Conservation (phyloP, 2,888 invertebrate species). For the Lumbricus terrestris region DNA sequence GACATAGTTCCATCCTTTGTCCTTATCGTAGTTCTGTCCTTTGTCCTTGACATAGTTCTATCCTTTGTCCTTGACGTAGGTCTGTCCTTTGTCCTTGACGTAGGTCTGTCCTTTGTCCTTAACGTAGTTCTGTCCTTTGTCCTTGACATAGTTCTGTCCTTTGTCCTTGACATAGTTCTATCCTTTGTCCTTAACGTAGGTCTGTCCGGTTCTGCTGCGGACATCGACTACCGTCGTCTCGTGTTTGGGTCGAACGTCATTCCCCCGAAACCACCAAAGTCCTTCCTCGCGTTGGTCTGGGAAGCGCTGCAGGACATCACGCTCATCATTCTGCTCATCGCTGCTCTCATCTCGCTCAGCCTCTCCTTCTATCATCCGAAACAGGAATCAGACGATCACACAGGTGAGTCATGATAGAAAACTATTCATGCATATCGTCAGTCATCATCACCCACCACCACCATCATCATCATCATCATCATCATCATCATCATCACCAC, state of each 20-base stretch:
- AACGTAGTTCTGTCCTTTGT: too few relatives aligned
- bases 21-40: too few relatives aligned
- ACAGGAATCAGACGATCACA: not conserved
- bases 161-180: too few relatives aligned
- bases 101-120: too few relatives aligned
- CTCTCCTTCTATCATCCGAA: constrained; percentile 69
- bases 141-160: too few relatives aligned
- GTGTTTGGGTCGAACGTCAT: constrained; percentile 97
- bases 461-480: not conserved
- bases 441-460: not conserved
- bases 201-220: constrained; percentile 84
- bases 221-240: constrained; percentile 87
- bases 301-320: constrained; percentile 99
- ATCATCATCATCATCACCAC: not conserved
- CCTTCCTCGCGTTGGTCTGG: constrained; percentile 96
- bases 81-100: too few relatives aligned
- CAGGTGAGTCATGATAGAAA: not conserved
- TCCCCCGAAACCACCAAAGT: constrained; percentile 98
- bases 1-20: too few relatives aligned
- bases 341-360: constrained; percentile 94
- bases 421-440: too few relatives aligned
- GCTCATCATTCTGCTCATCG: constrained; percentile 96
- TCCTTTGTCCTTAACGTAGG: too few relatives aligned
- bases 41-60: too few relatives aligned
- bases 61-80: too few relatives aligned